Conservation (phyloP, 2,113 vertebrate species). For the Siphamia tubifer region DNA sequence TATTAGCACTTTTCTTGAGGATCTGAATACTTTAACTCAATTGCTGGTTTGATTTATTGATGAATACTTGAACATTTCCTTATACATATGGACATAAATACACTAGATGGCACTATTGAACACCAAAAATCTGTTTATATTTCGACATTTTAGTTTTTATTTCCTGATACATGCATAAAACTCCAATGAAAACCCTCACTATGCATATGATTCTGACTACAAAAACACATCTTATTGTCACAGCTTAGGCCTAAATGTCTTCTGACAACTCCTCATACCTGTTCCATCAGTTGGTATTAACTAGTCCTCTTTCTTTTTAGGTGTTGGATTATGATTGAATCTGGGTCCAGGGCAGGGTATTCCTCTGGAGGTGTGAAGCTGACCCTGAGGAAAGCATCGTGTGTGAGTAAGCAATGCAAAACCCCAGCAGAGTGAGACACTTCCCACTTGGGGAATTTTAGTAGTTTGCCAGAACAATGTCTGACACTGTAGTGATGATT, state of each 20-base stretch:
- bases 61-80: not conserved
- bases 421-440: constrained; percentile 50
- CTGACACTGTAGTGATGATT: constrained; percentile 52
- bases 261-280: not conserved
- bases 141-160: not conserved
- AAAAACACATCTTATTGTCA: not conserved
- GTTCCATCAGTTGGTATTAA: constrained; percentile 25
- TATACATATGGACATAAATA: not conserved
- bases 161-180: not conserved
- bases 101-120: not conserved
- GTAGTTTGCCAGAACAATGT: constrained; percentile 53
- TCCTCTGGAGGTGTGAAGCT: constrained; percentile 44
- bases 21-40: not conserved
- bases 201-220: too few relatives aligned
- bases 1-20: too few relatives aligned
- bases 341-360: constrained; percentile 40
- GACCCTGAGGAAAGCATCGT: constrained; percentile 31
- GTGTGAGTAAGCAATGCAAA: constrained; percentile 64
- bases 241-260: not conserved
- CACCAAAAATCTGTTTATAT: not conserved
- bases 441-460: constrained; percentile 42
- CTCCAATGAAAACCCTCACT: too few relatives aligned
- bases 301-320: constrained; percentile 20
- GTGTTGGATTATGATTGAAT: constrained; percentile 22
- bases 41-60: not conserved